These are phyloP conservation scores for Ctena decussata DNA, from an alignment of 2,888 invertebrate genomes.

Conservation along the genomic window DNA sequence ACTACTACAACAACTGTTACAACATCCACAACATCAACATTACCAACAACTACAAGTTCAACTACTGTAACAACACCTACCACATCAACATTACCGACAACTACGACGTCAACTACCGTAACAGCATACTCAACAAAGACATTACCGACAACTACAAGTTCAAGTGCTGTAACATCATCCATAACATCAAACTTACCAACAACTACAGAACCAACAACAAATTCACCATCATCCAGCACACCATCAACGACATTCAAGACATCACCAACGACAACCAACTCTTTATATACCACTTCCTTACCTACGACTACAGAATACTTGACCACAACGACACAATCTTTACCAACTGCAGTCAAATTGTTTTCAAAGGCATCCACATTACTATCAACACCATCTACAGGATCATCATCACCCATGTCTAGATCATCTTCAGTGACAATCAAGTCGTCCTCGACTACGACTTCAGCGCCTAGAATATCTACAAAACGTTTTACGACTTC, in stretches of 20 bases:
- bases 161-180: too few relatives aligned
- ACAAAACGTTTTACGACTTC: too few relatives aligned
- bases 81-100: neutral
- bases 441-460: neutral
- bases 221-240: neutral
- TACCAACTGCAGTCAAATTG: too few relatives aligned
- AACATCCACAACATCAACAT: neutral
- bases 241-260: neutral
- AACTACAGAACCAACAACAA: too few relatives aligned
- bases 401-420: too few relatives aligned
- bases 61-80: neutral
- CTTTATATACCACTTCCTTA: neutral
- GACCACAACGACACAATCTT: neutral
- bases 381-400: too few relatives aligned
- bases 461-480: neutral
- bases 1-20: neutral
- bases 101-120: too few relatives aligned
- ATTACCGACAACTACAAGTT: too few relatives aligned
- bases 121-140: too few relatives aligned
- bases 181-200: too few relatives aligned
- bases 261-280: neutral
- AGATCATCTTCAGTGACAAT: neutral
- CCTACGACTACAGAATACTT: neutral
- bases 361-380: too few relatives aligned
- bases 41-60: neutral